Base-by-base conservation (phyloP, 2,797 vertebrate genomes). In the Adelosebastes latens region DNA sequence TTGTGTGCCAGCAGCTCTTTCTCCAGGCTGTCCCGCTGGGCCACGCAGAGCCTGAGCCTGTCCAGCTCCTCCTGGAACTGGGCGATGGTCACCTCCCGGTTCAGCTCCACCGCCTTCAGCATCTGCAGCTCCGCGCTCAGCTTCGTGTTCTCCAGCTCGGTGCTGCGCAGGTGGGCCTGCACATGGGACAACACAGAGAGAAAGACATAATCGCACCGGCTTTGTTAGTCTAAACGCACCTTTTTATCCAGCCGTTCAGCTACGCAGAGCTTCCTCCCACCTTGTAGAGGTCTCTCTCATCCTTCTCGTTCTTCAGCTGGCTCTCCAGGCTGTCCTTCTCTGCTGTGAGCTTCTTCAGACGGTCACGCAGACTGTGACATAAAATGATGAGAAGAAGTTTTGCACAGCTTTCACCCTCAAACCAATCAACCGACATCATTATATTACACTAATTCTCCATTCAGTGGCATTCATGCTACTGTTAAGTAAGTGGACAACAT, bases 91-190 rank as follows among this genome's bases (percentile, higher is more conserved):
- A 96, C 97, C 93, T 99, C 98, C 89, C 97, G 97, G 91, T 96
- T 98, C 89, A 97, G 95, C 96, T 98, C 97, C 94, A 97, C 96
- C 14, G 97, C 98, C 94, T 99, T 99, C 92, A 99, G 93, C 95
- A 96, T 98, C 94, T 99, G 97, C 82, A 99, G 96, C 93, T 99
- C 98, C 36, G 97, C 98, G 68, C 97, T 96, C 87, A 99, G 96
- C 92, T 98, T 99, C 20, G 96, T 98, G 94, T 98, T 99, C 94
- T 99, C 98, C 92, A 99, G 96, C 94, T 99, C 98, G 7, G 97
- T 97, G 92, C 97, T 99, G 92, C 99, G 98, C 93, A 99, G 94
- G 81, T 99, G 98, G 79, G 97, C 96, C 98, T 99, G 60, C 20
- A 64, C 60, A 75, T 9, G 61, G 12, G 58, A 46, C 3, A 16